These are phyloP conservation scores for Corythornis madagascariensis DNA, from an alignment of 2,113 vertebrate genomes.

Conservation along the genomic window DNA sequence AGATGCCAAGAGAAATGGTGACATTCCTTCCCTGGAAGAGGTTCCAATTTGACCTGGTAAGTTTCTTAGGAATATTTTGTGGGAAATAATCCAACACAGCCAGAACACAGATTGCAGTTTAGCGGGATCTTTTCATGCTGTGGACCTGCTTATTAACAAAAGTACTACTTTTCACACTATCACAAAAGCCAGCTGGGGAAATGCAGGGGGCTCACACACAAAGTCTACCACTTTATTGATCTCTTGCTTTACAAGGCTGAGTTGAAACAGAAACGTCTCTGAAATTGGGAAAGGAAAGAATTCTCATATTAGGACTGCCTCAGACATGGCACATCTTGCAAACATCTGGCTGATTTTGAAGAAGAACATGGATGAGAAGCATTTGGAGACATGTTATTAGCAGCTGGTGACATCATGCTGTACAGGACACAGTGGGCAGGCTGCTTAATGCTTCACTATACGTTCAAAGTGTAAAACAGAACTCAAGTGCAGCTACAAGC, in stretches of 20 bases:
- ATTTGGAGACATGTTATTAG: background rate
- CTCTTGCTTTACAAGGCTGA: background rate
- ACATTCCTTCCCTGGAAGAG: slow-evolving; percentile 6
- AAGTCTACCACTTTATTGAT: background rate
- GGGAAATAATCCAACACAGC: background rate
- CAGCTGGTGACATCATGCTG: slow-evolving; percentile 29
- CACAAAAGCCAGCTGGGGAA: background rate
- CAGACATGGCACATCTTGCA: background rate
- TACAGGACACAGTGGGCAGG: background rate
- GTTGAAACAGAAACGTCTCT: background rate
- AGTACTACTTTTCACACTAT: background rate
- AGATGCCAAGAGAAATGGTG: background rate
- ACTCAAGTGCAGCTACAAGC: background rate
- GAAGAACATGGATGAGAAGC: background rate
- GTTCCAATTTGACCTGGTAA: background rate
- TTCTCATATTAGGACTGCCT: background rate
- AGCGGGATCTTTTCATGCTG: background rate
- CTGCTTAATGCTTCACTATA: background rate
- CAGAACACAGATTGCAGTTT: background rate
- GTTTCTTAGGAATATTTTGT: background rate
- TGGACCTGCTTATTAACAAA: background rate
- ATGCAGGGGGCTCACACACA: background rate
- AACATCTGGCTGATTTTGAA: background rate
- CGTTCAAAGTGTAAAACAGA: background rate
- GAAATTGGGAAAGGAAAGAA: background rate